Base-by-base conservation (phyloP, 2,113 vertebrate species). In the Coryphaenoides rupestris region DNA sequence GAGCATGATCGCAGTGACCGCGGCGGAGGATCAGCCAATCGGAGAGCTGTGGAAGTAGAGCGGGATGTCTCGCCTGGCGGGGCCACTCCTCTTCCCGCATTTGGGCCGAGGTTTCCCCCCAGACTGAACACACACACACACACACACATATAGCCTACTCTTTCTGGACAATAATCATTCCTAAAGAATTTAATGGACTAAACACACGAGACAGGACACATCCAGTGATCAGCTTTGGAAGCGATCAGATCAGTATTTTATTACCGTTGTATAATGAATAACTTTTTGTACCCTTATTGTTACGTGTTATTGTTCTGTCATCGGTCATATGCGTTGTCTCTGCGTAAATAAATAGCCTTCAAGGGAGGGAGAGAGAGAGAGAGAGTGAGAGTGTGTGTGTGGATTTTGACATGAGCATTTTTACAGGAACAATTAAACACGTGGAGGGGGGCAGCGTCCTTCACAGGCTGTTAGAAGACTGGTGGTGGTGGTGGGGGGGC, bases 11-110 rank as follows among this genome's bases (percentile, higher is more conserved):
- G 65, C 73, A 4, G 88, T 99, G 14, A 56, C 24, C 15, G 52
- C 70, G 0, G 89, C 85, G 1, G 73, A 87, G 9, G 66, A 84
- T 46, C 79, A 72, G 62, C 90, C 91, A 0, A 71, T 98, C 0
- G 92, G 79, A 65, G 87, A 92, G 52, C 91, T 99, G 0, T 99
- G 97, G 97, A 92, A 83, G 23, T 93, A 63, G 88, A 23, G 45
- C 4, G 17, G 15, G 16, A 12, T 9, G 28, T 9, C 28, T 9
- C 28, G 1, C 28, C 28, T 9, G 28, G 28, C 2, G 5, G 28
- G 33, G 13, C 33, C 33, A 7, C 13, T 40, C 33, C 2, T 10
- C 33, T 40, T 7, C 9, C 40, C 10, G 15, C 6, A 1, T 2
- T 19, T 19, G 19, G 21, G 19, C 13, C 54, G 21, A 14, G 54